Base-by-base conservation (phyloP, 92 coral and sea anemone species). In the Pocillopora grandis region DNA sequence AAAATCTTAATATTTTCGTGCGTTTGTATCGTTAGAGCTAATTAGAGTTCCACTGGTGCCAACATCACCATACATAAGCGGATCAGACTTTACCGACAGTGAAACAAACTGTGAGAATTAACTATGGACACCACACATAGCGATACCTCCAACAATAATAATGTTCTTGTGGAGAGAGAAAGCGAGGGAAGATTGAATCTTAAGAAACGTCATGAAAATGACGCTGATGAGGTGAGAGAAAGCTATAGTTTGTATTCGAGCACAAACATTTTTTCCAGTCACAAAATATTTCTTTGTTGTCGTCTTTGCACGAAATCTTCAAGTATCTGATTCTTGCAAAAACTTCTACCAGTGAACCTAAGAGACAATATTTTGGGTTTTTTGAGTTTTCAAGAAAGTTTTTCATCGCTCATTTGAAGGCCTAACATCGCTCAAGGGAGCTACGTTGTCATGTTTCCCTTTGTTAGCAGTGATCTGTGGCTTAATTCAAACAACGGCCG, bases 41-140 rank as follows among this genome's bases (percentile, higher is more conserved):
- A 2, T 59, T 35, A 17, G 6, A 58, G 31, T 9, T 3, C 52
- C 52, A 42, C 52, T 42, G 52, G 52, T 36, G 9, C 57, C 18
- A 61, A 36, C 23, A 57, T 2, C 33, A n/a, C 70, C 20, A 10
- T 21, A 20, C 64, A 63, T 62, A 10, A 20, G 37, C 57, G 37
- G 59, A 76, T 16, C 31, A 27, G 31, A 27, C 19, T 75, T 52
- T 12, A 37, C 63, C 13, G 49, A 27, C 61, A 4, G 72, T 17
- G 61, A 37, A 68, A 56, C 84, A 31, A 42, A 18, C 61, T 3
- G 16, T 14, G 36, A 80, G 55, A 56, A 27, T 66, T 10, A 31
- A 66, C 56, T 5, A 81, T 81, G 85, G 85, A 77, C 35, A 55
- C 14, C 18, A 58, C 48, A 31, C 61, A 69, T 33, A 33, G 61